Evolutionary conservation across 53 echinoderm and acorn worm species (phyloP).

Genomic region (Henricia sp.): DNA sequence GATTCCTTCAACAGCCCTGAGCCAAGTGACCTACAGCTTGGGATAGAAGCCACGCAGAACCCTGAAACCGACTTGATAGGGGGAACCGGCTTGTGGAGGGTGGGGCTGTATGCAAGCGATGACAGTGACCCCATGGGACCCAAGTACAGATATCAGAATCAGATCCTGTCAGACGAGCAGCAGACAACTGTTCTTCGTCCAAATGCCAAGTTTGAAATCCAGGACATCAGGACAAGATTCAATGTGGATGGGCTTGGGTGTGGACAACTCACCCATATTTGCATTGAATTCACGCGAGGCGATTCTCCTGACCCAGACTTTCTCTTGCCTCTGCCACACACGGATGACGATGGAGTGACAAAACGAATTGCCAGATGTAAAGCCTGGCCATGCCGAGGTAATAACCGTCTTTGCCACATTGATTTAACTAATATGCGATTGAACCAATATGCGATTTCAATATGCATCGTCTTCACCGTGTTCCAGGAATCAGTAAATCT

Average conservation of each 20-base stretch:
- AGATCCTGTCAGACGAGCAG: constrained; percentile 19
- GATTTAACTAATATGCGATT: not conserved
- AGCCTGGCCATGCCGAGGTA: constrained; percentile 55
- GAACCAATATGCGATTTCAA: too few relatives aligned
- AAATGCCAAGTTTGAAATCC: not conserved
- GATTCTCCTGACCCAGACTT: constrained; percentile 39
- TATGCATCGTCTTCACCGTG: too few relatives aligned
- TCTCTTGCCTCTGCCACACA: constrained; percentile 32
- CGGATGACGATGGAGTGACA: constrained; percentile 24
- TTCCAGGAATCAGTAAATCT: not conserved
- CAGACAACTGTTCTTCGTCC: constrained; percentile 2
- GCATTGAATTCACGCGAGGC: constrained; percentile 64
- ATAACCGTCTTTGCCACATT: not conserved
- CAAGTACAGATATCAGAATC: constrained; percentile 32
- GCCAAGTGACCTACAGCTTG: constrained; percentile 23
- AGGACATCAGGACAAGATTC: not conserved
- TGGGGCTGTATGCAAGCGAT: constrained; percentile 59
- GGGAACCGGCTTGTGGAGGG: constrained; percentile 65
- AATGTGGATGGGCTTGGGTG: constrained; percentile 36
- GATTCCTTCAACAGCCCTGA: not conserved
- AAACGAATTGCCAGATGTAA: constrained; percentile 46
- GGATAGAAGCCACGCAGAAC: not conserved
- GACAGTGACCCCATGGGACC: constrained; percentile 23
- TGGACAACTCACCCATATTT: constrained; percentile 51
- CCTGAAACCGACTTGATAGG: constrained; percentile 23